Evolutionary conservation across 2,113 vertebrate genomes (phyloP), one percentile per base, ranked within the genome.

Genomic region (Telmatochromis brachygnathus): DNA sequence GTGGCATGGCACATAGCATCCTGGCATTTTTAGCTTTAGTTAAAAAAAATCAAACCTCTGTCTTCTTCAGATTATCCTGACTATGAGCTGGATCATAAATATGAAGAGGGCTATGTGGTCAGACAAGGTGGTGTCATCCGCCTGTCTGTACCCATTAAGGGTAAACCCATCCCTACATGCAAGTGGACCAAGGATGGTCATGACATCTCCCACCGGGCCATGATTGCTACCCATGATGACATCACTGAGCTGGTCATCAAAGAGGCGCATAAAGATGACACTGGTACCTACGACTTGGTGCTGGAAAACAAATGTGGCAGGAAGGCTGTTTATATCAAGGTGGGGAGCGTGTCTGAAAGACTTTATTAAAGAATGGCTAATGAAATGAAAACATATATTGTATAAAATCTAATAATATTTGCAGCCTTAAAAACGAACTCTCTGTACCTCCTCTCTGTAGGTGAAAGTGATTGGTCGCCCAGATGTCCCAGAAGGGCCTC

Each of bases 161-260:
- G 99, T 84, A 99, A 99, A 96, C 99, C 99, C 81, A 95, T 98
- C 83, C 99, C 99, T 47, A 94, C 96, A 90, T 99, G 98, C 90
- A 99, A 99, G 95, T 99, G 99, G 99, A 99, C 99, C 83, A 99
- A 99, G 92, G 99, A 99, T 91, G 99, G 99, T n/a, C 97, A 96
- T 2, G 98, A 99, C 91, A 93, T 99, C 90, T 97, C 97, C 89
- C 98, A 97, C 87, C 96, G 98, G 23, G 98, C 99, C 87, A 99
- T 99, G 99, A 98, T 99, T 86, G 98, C 97, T 1, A 98, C 97
- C 70, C 96, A 97, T 81, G 99, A 99, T 82, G 97, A 98, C 85
- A 95, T 98, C 30, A 99, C 98, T n/a, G 99, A 99, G 91, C 97
- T 99, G 83, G 97, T 99, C 30, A 99, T 99, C 92, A 99, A 99